A percentile compares a stretch with the other conserved stretches of the same genome.
Evolutionary conservation across 2,797 vertebrate genomes (phyloP).

Genomic region (Sebastes oblongus): DNA sequence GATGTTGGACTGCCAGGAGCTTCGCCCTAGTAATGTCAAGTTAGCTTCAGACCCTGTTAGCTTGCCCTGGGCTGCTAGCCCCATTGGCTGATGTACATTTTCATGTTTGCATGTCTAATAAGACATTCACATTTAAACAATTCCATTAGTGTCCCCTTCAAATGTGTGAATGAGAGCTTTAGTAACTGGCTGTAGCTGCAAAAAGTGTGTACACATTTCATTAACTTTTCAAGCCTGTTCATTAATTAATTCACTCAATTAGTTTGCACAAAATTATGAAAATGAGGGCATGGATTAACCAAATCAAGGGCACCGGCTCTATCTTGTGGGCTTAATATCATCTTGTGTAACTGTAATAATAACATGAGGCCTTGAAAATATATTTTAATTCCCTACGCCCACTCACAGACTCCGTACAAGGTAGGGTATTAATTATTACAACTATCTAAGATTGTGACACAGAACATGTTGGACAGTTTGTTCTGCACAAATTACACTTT

Average conservation of each 20-base stretch:
- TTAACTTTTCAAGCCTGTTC: constrained; percentile 16
- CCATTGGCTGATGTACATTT: background rate
- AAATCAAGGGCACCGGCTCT: constrained; percentile 8
- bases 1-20: background rate
- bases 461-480: background rate
- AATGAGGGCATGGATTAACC: constrained; percentile 30
- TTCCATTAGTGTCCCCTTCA: too few relatives aligned
- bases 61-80: background rate
- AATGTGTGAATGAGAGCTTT: background rate
- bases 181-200: background rate
- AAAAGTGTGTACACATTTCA: constrained; percentile 11
- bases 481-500: background rate
- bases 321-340: background rate
- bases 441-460: background rate
- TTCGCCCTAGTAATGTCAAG: background rate
- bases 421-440: constrained; percentile 8
- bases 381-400: constrained; percentile 18
- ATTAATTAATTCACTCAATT: constrained; percentile 29
- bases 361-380: constrained; percentile 9
- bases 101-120: background rate
- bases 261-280: constrained; percentile 35
- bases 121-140: too few relatives aligned
- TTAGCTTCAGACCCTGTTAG: background rate
- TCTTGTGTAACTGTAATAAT: constrained; percentile 3
- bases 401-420: background rate